A percentile compares a stretch with the other conserved stretches of the same genome.
phyloP scores from a whole-genome alignment of 2,113 vertebrate species.

The Ciconia boyciana region DNA sequence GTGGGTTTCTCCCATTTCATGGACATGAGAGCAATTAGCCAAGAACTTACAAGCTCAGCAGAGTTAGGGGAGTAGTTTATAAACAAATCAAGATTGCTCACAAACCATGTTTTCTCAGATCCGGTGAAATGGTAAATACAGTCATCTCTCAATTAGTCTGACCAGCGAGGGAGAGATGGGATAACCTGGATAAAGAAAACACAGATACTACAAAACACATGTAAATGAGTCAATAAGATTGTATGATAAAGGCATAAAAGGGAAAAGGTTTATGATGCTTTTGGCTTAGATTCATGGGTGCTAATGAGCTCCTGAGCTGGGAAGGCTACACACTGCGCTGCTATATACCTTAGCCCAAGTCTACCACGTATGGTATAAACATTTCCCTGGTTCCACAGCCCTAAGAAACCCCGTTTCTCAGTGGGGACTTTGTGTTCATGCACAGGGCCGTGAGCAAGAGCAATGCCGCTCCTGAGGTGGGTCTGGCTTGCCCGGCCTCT shows the following conservation, averaged over 20 bases:
- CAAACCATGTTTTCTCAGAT: conserved; percentile 33
- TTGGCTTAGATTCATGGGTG: conserved; percentile 10
- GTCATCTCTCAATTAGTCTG: conserved; percentile 34
- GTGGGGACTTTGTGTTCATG: background rate
- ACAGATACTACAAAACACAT: conserved; percentile 21
- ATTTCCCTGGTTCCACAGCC: background rate
- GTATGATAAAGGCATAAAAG: background rate
- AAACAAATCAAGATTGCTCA: conserved; percentile 61
- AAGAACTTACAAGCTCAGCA: conserved; percentile 62
- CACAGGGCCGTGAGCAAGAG: background rate
- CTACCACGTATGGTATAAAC: background rate
- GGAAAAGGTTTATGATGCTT: background rate
- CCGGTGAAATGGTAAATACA: conserved; percentile 41
- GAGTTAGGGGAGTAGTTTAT: conserved; percentile 49
- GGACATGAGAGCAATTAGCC: conserved; percentile 59
- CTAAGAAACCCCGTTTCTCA: background rate
- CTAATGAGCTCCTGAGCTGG: background rate
- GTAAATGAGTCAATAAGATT: conserved; percentile 19
- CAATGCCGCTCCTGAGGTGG: fast-evolving
- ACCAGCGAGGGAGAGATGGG: background rate
- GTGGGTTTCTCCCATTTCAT: conserved; percentile 56
- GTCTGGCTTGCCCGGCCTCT: background rate
- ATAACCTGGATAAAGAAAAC: conserved; percentile 34
- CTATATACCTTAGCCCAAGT: background rate
- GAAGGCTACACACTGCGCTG: background rate